phyloP scores from a whole-genome alignment of 2,113 vertebrate species.

The Coryphaenoides rupestris region DNA sequence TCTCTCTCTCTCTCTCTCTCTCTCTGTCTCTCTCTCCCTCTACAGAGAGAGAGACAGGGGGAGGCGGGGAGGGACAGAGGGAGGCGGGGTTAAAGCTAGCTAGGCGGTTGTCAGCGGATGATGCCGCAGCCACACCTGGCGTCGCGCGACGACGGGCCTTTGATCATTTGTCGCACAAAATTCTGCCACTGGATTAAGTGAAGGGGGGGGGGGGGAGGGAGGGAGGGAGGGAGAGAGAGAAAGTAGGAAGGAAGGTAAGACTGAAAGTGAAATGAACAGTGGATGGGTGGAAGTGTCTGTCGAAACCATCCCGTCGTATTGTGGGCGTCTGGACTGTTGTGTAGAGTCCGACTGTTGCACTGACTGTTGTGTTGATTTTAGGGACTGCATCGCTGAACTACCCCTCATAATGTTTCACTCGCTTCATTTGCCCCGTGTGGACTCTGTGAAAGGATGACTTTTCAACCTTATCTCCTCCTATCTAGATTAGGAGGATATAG shows the following conservation, averaged over 20 bases:
- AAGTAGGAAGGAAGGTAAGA: conserved; percentile 38
- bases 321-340: too few species aligned
- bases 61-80: conserved; percentile 11
- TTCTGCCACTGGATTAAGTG: conserved; percentile 72
- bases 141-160: conserved; percentile 58
- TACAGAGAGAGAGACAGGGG: conserved; percentile 27
- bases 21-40: conserved; percentile 12
- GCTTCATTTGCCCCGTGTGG: too few species aligned
- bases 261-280: not conserved
- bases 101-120: conserved; percentile 64
- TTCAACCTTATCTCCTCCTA: too few species aligned
- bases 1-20: too few species aligned
- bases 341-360: too few species aligned
- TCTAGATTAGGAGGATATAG: too few species aligned
- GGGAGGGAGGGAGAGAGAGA: conserved; percentile 22
- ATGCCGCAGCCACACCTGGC: conserved; percentile 68
- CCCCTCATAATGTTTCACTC: too few species aligned
- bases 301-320: too few species aligned
- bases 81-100: conserved; percentile 26
- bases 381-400: too few species aligned
- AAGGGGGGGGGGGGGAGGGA: conserved; percentile 30
- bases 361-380: too few species aligned
- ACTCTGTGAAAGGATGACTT: too few species aligned
- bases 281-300: not conserved
- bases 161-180: conserved; percentile 76